Base-by-base conservation (phyloP, 2,797 vertebrate species). In the Gymnodraco acuticeps region DNA sequence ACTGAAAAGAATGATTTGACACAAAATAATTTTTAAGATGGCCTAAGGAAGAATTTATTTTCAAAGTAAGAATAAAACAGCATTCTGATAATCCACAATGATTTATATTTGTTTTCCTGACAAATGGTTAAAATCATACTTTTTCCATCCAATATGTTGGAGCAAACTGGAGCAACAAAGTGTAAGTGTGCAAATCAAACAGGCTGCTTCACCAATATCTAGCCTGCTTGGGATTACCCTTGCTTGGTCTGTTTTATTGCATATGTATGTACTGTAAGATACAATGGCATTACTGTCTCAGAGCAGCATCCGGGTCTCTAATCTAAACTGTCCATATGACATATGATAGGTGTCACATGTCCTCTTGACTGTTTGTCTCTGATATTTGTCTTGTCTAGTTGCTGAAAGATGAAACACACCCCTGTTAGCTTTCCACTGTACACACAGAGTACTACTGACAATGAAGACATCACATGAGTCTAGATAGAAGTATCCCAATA, bases 321-420 rank as follows among this genome's bases (percentile, higher is more conserved):
- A 80, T 80, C 73, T 72, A 3, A 64, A 76, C 41, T 52, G 63
- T 33, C 70, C 55, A 82, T 53, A 70, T 50, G 42, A 68, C 38
- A 56, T 42, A 45, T 8, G 33, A 38, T 38, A 9, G 33, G 77
- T 10, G 48, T 68, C 51, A 65, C 41, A 13, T 11, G 41, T 75
- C n/a, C 38, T 42, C 17, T 43, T 61, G 10, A 38, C 33, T 59
- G 71, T 82, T 87, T 77, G 63, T 79, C 47, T 8, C 51, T 15
- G 45, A 60, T 85, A 72, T 82, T 76, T 74, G 46, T 51, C 3
- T 70, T 75, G 64, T 53, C 73, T 53, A 72, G 53, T 1, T 0
- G 58, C 63, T 65, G 19, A 12, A 56, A 64, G 42, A 42, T 1
- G 0, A 17, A 20, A 61, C 33, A 47, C 45, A 46, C 15, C 5